phyloP scores from a whole-genome alignment of 2,888 invertebrate species.

The Yponomeuta sedellus region DNA sequence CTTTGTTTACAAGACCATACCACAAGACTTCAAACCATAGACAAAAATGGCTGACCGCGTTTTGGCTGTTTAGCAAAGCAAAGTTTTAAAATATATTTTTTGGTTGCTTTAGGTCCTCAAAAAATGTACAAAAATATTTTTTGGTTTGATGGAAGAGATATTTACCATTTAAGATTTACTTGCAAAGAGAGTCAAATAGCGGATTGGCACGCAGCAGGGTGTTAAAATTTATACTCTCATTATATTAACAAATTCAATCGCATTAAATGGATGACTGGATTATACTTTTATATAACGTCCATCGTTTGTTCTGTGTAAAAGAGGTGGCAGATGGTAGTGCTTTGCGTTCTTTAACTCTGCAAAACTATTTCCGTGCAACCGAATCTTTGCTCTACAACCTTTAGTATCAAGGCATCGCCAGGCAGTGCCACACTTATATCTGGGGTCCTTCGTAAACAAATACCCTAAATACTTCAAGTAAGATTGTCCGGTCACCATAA shows the following conservation, averaged over 20 bases:
- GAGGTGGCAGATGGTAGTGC: not conserved
- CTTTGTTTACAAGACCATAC: too few species aligned
- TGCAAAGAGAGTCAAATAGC: too few species aligned
- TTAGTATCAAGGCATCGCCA: not conserved
- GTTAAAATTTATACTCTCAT: not conserved
- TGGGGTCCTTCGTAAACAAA: not conserved
- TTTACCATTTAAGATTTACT: too few species aligned
- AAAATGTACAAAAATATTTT: too few species aligned
- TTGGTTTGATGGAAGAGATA: too few species aligned
- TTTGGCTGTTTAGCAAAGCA: too few species aligned
- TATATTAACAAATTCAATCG: not conserved
- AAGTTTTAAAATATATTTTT: too few species aligned
- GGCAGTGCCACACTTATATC: not conserved
- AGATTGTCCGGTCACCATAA: not conserved
- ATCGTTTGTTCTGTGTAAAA: not conserved
- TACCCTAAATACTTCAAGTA: not conserved
- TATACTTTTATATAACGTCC: not conserved
- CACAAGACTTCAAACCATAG: too few species aligned
- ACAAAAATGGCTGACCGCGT: too few species aligned
- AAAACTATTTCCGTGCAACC: not conserved
- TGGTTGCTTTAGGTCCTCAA: too few species aligned
- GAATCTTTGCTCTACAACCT: not conserved
- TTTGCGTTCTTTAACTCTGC: not conserved
- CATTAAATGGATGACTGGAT: not conserved
- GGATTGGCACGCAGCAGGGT: not conserved